phyloP scores from a whole-genome alignment of 2,113 vertebrate species.

The Ceyx cyanopectus region DNA sequence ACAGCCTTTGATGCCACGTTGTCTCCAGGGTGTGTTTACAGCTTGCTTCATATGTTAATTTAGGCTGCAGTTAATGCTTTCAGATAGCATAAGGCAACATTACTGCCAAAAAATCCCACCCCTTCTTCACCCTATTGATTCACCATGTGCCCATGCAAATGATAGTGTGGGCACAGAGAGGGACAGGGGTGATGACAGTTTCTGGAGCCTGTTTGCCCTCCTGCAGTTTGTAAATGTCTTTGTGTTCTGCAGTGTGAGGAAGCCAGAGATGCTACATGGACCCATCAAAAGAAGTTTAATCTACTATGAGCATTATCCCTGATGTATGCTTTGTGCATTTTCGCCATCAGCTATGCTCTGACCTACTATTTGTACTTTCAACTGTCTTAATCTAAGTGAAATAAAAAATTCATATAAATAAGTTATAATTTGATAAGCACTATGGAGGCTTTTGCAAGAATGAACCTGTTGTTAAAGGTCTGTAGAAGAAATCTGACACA shows the following conservation, averaged over 20 bases:
- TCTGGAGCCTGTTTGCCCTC: neutral
- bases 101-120: neutral
- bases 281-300: neutral
- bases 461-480: neutral
- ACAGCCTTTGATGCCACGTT: neutral
- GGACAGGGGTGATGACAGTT: neutral
- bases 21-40: neutral
- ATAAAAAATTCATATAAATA: conserved; percentile 41
- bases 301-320: neutral
- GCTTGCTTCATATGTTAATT: neutral
- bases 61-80: neutral
- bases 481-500: neutral
- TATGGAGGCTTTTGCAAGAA: neutral
- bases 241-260: neutral
- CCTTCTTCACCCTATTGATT: neutral
- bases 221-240: neutral
- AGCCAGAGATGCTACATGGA: neutral
- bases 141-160: neutral
- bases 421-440: neutral
- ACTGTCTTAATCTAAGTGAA: conserved; percentile 36
- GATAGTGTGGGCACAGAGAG: neutral
- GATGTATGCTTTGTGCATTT: neutral
- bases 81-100: neutral
- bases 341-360: conserved; percentile 42
- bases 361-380: conserved; percentile 40